Conservation (phyloP, 64 coral and sea anemone species). For the Porites australiensis region DNA sequence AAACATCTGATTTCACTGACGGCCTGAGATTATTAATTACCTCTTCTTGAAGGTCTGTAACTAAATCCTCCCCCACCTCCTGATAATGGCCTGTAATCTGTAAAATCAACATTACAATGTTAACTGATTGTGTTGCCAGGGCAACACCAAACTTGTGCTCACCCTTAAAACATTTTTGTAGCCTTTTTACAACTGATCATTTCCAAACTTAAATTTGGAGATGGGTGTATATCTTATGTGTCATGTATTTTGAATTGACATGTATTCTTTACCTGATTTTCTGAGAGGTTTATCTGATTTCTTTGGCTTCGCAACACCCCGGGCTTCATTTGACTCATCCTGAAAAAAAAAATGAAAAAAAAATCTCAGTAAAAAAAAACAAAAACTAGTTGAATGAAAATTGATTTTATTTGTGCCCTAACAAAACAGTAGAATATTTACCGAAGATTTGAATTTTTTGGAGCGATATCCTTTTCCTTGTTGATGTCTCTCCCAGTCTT, state of each 20-base stretch:
- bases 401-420: background rate
- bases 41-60: slow-evolving; percentile 89
- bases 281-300: slow-evolving; percentile 78
- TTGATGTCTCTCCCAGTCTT: slow-evolving; percentile 91
- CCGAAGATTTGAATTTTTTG: slow-evolving; percentile 73
- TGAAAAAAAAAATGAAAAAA: background rate
- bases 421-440: slow-evolving; percentile 11
- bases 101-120: background rate
- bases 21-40: background rate
- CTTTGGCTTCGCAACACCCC: slow-evolving; percentile 66
- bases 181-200: too few relatives aligned
- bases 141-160: too few relatives aligned
- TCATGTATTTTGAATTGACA: background rate
- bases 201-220: too few relatives aligned
- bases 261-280: slow-evolving; percentile 67
- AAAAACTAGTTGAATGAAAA: too few relatives aligned
- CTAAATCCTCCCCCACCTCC: slow-evolving; percentile 72
- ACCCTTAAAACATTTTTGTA: too few relatives aligned
- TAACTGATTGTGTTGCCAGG: background rate
- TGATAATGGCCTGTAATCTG: slow-evolving; percentile 86
- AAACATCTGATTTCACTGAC: too few relatives aligned
- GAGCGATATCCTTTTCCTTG: slow-evolving; percentile 91
- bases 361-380: background rate
- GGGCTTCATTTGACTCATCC: slow-evolving; percentile 74
- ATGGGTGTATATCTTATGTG: too few relatives aligned